Percentiles rank a stretch among this genome's conserved stretches.
Conservation (phyloP, 2,888 invertebrate genomes). For the Ophraella communa region DNA sequence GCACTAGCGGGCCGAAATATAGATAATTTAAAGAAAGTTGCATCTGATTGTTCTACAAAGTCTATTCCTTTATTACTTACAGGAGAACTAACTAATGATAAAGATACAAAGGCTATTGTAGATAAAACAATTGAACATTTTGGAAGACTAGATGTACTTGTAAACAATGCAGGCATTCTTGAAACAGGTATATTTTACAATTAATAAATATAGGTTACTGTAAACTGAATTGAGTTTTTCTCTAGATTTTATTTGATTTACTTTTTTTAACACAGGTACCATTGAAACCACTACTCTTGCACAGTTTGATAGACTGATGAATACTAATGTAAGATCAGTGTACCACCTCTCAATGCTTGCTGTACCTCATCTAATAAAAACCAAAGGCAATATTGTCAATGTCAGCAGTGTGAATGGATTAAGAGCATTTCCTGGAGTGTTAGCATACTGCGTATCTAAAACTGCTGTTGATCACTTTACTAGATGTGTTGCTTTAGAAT, state of each 20-base stretch:
- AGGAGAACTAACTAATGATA: conserved; percentile 78
- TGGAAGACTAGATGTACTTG: conserved; percentile 80
- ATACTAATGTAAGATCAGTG: conserved; percentile 84
- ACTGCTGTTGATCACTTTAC: conserved; percentile 95
- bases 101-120: conserved; percentile 74
- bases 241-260: no score
- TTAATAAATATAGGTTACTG: neutral
- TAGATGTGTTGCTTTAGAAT: conserved; percentile 86
- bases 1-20: conserved; percentile 75
- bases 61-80: conserved; percentile 66
- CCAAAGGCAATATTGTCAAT: conserved; percentile 86
- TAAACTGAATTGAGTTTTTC: no score
- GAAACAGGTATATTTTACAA: conserved; percentile 28
- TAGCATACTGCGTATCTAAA: conserved; percentile 94
- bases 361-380: conserved; percentile 82
- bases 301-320: conserved; percentile 89
- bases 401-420: conserved; percentile 94
- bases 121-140: conserved; percentile 76
- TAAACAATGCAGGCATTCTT: conserved; percentile 83
- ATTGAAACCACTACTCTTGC: conserved; percentile 87
- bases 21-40: conserved; percentile 70
- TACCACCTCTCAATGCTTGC: conserved; percentile 86
- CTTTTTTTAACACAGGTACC: conserved; percentile 63
- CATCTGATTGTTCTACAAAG: conserved; percentile 62
- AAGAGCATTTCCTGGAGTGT: conserved; percentile 85